These are phyloP conservation scores for Rhizoglyphus robini DNA, from an alignment of 1,140 invertebrate genomes.

Conservation along the genomic window DNA sequence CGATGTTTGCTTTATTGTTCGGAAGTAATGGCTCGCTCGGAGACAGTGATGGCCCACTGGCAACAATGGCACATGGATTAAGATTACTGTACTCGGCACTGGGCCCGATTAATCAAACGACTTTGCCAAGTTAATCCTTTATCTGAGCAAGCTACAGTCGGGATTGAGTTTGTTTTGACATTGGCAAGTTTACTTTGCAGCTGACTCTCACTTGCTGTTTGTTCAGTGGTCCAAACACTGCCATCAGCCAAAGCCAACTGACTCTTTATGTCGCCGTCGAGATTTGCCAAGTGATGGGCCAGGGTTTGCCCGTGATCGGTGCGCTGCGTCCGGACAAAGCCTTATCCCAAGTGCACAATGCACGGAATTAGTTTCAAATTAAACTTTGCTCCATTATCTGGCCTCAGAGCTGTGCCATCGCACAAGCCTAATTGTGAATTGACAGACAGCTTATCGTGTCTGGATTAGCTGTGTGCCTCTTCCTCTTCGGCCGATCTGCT, in stretches of 20 bases:
- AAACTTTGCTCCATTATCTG: constrained; percentile 8
- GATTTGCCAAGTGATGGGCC: background rate
- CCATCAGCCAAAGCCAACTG: background rate
- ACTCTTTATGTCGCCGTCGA: background rate
- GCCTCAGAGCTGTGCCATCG: background rate
- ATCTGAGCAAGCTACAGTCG: background rate
- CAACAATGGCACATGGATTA: background rate
- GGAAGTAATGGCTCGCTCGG: background rate
- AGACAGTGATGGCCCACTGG: background rate
- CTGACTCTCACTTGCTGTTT: background rate
- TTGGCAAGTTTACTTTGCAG: background rate
- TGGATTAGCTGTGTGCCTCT: constrained; percentile 2
- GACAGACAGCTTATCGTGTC: constrained; percentile 5
- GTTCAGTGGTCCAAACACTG: background rate
- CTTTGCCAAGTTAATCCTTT: constrained; percentile 4
- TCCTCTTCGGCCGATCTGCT: background rate
- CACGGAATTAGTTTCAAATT: constrained; percentile 15
- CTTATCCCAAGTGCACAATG: constrained; percentile 11
- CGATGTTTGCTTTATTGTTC: background rate
- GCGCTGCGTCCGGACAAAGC: background rate
- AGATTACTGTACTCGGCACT: constrained; percentile 4
- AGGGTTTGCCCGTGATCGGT: background rate
- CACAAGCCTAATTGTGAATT: background rate
- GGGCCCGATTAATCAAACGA: background rate
- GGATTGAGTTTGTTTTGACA: constrained; percentile 10